Evolutionary conservation across 2,888 invertebrate genomes (phyloP), one percentile per base, ranked within the genome.

Genomic region (Scaptomyza reducta): DNA sequence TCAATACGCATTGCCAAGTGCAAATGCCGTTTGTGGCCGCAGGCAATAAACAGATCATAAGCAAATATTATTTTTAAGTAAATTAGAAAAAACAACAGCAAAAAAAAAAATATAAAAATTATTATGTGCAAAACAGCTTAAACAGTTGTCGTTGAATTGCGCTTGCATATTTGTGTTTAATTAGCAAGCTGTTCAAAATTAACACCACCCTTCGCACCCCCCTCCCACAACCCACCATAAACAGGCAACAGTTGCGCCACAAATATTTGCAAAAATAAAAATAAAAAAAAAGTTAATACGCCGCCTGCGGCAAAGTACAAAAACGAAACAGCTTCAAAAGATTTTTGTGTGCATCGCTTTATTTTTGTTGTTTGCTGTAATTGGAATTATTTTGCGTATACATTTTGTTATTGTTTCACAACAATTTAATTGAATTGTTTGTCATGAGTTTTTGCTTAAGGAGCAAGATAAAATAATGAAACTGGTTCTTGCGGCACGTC

Each of bases 371-470:
- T 9, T 49, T 31, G 22, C 14, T 54, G 58, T 64, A 72, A 75
- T 42, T 72, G 18, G 13, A 47, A 55, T 74, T 66, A 33, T 31
- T 55, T n/a, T n/a, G n/a, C n/a, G n/a, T n/a, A n/a, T n/a, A n/a
- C n/a, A n/a, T n/a, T n/a, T 51, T 14, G 25, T 38, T 41, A 40
- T 46, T 27, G 1, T 47, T 40, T 40, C 53, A 70, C 59, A 72
- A n/a, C n/a, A n/a, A n/a, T n/a, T n/a, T 77, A 79, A 58, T 72
- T 85, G 63, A 72, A 77, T 70, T 85, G 63, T 70, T 73, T 71
- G 77, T 66, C 72, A 75, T 55, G 67, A 65, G 25, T 13, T 55
- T 49, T 47, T 44, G 44, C 59, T 42, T 14, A 16, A 33, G 42
- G 22, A 13, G 10, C 51, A 55, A 56, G 55, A 46, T 22, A 63